Evolutionary conservation across 2,797 vertebrate genomes (phyloP).

Genomic region (Pseudochaenichthys georgianus): DNA sequence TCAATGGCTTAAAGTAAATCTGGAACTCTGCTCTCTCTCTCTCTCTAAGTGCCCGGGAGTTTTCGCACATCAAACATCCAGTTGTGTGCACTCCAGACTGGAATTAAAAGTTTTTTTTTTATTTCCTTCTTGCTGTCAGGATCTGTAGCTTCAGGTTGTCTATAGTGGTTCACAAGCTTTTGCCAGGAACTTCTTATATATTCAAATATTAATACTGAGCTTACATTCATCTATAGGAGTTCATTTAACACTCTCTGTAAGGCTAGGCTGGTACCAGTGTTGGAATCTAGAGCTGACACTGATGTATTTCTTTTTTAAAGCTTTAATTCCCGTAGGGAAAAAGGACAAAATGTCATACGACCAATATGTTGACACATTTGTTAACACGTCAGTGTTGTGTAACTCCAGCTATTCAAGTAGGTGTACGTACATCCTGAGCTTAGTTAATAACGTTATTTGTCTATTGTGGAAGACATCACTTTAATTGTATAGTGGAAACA

Average conservation of each 20-base stretch:
- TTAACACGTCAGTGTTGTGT: slow-evolving; percentile 24
- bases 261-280: slow-evolving; percentile 20
- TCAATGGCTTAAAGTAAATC: slow-evolving; percentile 76
- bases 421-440: slow-evolving; percentile 2
- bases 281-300: slow-evolving; percentile 6
- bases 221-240: slow-evolving; percentile 20
- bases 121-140: slow-evolving; percentile 41
- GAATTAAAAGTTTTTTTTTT: slow-evolving; percentile 60
- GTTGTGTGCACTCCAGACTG: slow-evolving; percentile 44
- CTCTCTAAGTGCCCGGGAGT: slow-evolving; percentile 57
- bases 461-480: slow-evolving; percentile 20
- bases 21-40: slow-evolving; percentile 70
- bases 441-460: slow-evolving; percentile 8
- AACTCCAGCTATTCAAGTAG: slow-evolving; percentile 12
- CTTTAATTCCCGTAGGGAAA: slow-evolving; percentile 36
- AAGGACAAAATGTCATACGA: slow-evolving; percentile 16
- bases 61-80: slow-evolving; percentile 70
- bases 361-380: slow-evolving; percentile 27
- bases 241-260: slow-evolving; percentile 3
- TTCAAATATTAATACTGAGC: slow-evolving; percentile 23
- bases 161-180: slow-evolving; percentile 25
- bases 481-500: slow-evolving; percentile 32
- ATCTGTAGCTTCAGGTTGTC: slow-evolving; percentile 47
- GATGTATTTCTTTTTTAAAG: slow-evolving; percentile 18
- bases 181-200: slow-evolving; percentile 16